Percentiles rank a stretch among this genome's conserved stretches.
Evolutionary conservation across 1,140 invertebrate species (phyloP).

Genomic region (Hyposmocoma kahamanoa): DNA sequence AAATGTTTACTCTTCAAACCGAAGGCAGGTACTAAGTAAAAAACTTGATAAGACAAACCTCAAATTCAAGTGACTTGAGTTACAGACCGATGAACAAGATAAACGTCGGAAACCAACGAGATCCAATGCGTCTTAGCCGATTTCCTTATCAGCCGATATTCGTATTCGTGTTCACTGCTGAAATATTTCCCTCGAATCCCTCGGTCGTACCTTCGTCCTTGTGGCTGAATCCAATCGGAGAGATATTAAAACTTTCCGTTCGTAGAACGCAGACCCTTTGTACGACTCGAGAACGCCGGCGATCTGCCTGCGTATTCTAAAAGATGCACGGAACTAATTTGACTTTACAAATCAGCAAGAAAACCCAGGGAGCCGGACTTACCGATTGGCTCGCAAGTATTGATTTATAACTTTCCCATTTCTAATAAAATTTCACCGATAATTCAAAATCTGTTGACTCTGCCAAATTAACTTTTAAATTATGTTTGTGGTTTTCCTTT

Average conservation of each 20-base stretch:
- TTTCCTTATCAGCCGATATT: slow-evolving; percentile 48
- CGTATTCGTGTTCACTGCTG: slow-evolving; percentile 51
- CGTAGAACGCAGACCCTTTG: slow-evolving; percentile 50
- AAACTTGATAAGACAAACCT: too few species aligned
- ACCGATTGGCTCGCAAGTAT: not conserved
- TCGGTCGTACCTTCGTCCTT: slow-evolving; percentile 40
- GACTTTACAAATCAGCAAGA: slow-evolving; percentile 22
- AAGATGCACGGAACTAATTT: slow-evolving; percentile 36
- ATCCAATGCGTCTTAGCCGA: slow-evolving; percentile 30
- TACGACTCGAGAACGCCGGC: slow-evolving; percentile 31
- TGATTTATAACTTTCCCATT: slow-evolving; percentile 1
- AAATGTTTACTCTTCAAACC: too few species aligned
- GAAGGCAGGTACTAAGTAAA: too few species aligned
- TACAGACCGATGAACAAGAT: not conserved
- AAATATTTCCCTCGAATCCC: slow-evolving; percentile 52
- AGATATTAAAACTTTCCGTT: slow-evolving; percentile 69
- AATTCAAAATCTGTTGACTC: too few species aligned
- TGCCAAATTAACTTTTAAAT: not conserved
- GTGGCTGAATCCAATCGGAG: slow-evolving; percentile 62
- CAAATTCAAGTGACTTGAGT: not conserved
- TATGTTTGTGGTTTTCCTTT: not conserved
- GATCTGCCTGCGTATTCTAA: slow-evolving; percentile 31
- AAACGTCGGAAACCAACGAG: not conserved
- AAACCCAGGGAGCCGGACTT: slow-evolving; percentile 1
- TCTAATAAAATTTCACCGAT: too few species aligned